phyloP scores from a whole-genome alignment of 2,888 invertebrate genomes.

The Diarsia mendica region DNA sequence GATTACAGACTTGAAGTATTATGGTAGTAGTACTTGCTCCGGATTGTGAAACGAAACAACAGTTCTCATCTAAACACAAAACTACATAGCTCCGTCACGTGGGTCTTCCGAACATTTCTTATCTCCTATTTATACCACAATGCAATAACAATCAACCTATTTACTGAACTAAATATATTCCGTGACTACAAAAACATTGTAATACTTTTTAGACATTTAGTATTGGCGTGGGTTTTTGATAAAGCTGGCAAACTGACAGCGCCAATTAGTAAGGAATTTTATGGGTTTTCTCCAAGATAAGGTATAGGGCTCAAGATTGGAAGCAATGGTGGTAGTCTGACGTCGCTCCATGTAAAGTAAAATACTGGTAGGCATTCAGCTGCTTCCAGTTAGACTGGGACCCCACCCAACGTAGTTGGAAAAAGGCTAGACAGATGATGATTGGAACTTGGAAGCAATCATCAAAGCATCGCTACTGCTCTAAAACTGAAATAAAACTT shows the following conservation, averaged over 20 bases:
- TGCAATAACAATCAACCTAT: constrained; percentile 42
- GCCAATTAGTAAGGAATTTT: neutral
- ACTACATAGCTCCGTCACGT: neutral
- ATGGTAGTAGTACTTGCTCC: neutral
- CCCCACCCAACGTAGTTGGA: no score
- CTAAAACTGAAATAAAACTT: neutral
- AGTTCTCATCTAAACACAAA: neutral
- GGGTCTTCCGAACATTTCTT: constrained; percentile 7
- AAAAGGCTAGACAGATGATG: no score
- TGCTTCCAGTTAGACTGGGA: no score
- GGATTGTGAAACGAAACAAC: neutral
- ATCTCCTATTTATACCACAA: constrained; percentile 38
- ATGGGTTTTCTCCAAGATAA: neutral
- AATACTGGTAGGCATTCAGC: no score
- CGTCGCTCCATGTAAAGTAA: no score
- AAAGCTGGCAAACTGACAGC: neutral
- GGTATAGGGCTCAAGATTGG: neutral
- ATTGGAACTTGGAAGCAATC: neutral
- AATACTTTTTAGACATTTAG: neutral
- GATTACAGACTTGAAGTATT: no score
- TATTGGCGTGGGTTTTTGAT: neutral
- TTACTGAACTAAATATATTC: constrained; percentile 19
- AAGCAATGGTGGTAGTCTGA: neutral
- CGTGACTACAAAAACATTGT: constrained; percentile 14
- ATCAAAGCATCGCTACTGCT: neutral